phyloP scores from a whole-genome alignment of 2,113 vertebrate genomes.

The Sander lucioperca region DNA sequence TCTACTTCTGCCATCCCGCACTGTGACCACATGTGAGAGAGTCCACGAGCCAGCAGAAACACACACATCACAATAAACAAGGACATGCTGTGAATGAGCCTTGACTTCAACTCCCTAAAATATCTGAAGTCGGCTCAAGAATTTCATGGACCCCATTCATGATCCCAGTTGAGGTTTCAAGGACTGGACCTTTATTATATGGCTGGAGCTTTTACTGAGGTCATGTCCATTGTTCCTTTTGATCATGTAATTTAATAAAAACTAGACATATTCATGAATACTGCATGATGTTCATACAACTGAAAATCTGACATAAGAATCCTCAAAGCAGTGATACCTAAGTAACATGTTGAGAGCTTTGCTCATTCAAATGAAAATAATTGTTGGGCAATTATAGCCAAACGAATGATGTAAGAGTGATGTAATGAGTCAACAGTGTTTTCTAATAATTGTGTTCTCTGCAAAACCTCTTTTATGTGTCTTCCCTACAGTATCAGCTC shows the following conservation, averaged over 20 bases:
- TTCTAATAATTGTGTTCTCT: not conserved
- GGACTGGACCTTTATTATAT: constrained; percentile 38
- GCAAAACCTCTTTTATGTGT: constrained; percentile 24
- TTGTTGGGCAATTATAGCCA: constrained; percentile 31
- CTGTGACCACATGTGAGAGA: constrained; percentile 51
- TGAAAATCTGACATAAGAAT: constrained; percentile 33
- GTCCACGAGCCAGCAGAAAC: constrained; percentile 61
- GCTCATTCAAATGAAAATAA: constrained; percentile 36
- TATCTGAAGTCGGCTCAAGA: constrained; percentile 60
- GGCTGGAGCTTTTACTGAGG: constrained; percentile 32
- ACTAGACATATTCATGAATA: constrained; percentile 40
- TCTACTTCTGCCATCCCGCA: constrained; percentile 66
- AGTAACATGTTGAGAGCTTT: constrained; percentile 26
- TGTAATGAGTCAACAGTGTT: constrained; percentile 7
- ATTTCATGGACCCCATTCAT: constrained; percentile 41
- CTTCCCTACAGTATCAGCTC: not conserved
- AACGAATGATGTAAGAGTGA: constrained; percentile 40
- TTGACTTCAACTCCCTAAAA: constrained; percentile 45
- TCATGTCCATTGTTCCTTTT: constrained; percentile 55
- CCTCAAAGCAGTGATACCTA: constrained; percentile 39
- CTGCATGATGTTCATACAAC: constrained; percentile 39
- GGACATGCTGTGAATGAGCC: constrained; percentile 62
- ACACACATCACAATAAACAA: constrained; percentile 59
- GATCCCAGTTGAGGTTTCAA: constrained; percentile 32
- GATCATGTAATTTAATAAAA: constrained; percentile 43